phyloP scores from a whole-genome alignment of 2,113 vertebrate species.

The Phylloscopus whistleri region DNA sequence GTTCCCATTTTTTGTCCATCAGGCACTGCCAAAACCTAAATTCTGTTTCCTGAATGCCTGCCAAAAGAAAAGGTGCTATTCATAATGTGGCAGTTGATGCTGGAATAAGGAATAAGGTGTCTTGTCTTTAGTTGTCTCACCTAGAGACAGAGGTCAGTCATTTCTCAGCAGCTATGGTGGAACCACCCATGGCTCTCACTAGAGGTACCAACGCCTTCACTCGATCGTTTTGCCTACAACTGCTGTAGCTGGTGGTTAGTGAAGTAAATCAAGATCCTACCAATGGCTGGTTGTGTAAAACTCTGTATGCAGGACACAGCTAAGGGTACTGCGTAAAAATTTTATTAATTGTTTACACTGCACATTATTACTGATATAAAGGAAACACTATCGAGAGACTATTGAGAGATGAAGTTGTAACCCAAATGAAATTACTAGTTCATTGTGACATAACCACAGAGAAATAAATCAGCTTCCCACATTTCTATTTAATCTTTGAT shows the following conservation, averaged over 20 bases:
- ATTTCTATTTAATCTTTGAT: neutral
- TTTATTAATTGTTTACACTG: neutral
- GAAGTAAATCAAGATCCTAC: neutral
- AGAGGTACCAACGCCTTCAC: neutral
- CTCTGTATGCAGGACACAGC: neutral
- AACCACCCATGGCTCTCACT: neutral
- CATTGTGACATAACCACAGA: neutral
- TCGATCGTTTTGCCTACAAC: fast-evolving
- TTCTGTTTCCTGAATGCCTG: neutral
- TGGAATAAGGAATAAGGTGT: neutral
- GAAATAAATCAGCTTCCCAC: neutral
- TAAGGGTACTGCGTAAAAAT: neutral
- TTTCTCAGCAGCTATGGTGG: neutral
- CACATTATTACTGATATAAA: neutral
- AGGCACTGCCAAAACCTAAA: neutral
- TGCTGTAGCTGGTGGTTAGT: neutral
- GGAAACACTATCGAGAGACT: neutral
- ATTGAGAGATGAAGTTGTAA: fast-evolving
- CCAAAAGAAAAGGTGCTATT: neutral
- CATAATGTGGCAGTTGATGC: neutral
- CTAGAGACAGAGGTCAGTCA: neutral
- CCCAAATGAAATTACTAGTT: neutral
- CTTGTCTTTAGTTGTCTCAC: too few species aligned
- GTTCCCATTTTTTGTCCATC: neutral
- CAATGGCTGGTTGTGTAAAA: neutral